phyloP scores from a whole-genome alignment of 2,797 vertebrate species.

The Smutsia temminckii region DNA sequence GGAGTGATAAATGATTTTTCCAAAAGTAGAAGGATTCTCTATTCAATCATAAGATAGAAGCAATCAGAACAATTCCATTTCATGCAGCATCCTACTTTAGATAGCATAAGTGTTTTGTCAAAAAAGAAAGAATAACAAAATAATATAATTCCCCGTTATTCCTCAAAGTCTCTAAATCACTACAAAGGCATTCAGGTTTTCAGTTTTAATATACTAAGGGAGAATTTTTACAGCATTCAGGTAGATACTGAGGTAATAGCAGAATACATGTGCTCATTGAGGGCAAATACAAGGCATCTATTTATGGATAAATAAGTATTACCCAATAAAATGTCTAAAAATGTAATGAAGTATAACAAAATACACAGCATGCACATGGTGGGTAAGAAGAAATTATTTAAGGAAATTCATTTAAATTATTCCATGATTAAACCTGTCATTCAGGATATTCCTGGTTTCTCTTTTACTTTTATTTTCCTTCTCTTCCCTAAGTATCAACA shows the following conservation, averaged over 20 bases:
- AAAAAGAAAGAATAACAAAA: background rate
- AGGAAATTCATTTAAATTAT: background rate
- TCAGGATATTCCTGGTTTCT: background rate
- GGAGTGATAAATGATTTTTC: background rate
- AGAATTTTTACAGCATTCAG: background rate
- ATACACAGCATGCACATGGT: background rate
- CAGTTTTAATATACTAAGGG: background rate
- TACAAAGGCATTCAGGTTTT: background rate
- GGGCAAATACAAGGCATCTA: background rate
- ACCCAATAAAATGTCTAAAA: background rate
- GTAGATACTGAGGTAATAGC: background rate
- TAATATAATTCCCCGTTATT: background rate
- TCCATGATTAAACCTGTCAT: background rate
- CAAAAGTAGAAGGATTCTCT: background rate
- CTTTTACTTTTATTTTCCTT: background rate
- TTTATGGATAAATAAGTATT: background rate
- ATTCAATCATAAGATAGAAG: background rate
- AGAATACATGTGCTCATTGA: background rate
- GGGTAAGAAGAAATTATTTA: background rate
- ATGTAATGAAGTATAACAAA: background rate
- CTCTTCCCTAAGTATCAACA: background rate
- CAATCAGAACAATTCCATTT: background rate
- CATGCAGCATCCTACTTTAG: background rate
- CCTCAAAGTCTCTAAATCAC: background rate
- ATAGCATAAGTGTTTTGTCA: background rate